A percentile compares a stretch with the other conserved stretches of the same genome.
Conservation (phyloP, 2,113 vertebrate genomes). For the Burhinus bistriatus region DNA sequence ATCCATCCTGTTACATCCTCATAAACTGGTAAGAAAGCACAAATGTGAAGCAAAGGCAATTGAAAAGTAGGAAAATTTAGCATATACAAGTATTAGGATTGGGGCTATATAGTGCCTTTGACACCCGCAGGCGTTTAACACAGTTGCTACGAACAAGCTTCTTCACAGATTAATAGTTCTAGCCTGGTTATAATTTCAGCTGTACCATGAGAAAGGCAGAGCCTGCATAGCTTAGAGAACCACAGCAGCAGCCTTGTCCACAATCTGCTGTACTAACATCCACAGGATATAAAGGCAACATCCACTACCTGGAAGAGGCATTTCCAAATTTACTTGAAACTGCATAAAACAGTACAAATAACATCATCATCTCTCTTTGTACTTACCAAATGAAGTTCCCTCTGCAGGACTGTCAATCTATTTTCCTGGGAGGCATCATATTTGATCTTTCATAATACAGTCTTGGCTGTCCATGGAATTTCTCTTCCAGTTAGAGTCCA, state of each 20-base stretch:
- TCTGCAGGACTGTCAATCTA: background rate
- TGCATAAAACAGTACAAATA: background rate
- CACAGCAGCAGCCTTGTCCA: background rate
- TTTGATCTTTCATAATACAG: background rate
- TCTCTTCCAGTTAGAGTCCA: background rate
- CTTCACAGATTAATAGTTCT: background rate
- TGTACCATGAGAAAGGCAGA: background rate
- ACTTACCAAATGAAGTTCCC: slow-evolving; percentile 27
- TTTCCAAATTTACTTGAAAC: background rate
- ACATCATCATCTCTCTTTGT: background rate
- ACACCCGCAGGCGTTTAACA: background rate
- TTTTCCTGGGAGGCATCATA: background rate
- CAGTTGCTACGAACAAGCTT: background rate
- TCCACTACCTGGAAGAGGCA: background rate
- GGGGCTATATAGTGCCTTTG: background rate
- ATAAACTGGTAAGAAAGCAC: background rate
- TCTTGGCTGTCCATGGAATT: background rate
- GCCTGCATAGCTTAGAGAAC: background rate
- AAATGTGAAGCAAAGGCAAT: background rate
- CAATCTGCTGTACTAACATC: background rate
- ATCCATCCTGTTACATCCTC: background rate
- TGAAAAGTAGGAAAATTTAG: background rate
- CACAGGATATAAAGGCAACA: background rate
- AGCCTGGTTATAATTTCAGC: background rate
- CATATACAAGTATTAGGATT: background rate